Evolutionary conservation across 1,140 invertebrate species (phyloP), one percentile per base, ranked within the genome.

Genomic region (Trichomalopsis sarcophagae): DNA sequence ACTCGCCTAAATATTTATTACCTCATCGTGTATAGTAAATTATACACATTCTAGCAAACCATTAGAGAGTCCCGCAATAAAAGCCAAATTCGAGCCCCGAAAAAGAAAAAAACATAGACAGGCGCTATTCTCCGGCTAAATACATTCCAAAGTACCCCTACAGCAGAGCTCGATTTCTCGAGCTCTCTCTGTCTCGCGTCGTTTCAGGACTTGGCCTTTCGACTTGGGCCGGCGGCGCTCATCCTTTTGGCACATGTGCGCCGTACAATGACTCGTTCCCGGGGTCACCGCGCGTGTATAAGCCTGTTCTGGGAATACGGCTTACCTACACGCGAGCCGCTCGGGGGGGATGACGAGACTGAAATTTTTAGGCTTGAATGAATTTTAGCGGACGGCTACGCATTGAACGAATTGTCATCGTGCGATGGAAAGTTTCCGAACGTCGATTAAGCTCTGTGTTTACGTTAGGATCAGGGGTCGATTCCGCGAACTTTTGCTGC

Each of bases 231-330:
- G 21, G 40, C 74, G 40, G 44, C 40, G 79, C 50, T 81, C 33
- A 81, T 81, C 79, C 79, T 66, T 69, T 69, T 69, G n/a, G 62
- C 68, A 62, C 79, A 69, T 81, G 33, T 62, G 55, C 55, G 21
- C 55, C 55, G 55, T 23, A 71, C 62, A 81, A 81, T 81, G 66
- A 81, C 62, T 44, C 47, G n/a, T 21, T 68, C 50, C 10, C 17
- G 9, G n/a, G 17, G 23, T 3, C 47, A 1, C 2, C 50, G 30
- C 30, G 10, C 27, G 27, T 2, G 55, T 21, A 27, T 21, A 74
- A 40, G 73, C 30, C 17, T 30, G 73, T 4, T 6, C 74, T 47
- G 74, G 74, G 74, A 76, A 76, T 76, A 71, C 13, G 14, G 50
- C 79, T 81, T 81, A 71, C 66, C 6, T 10, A 44, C 9, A 69